phyloP scores from a whole-genome alignment of 2,888 invertebrate genomes.

The Phrixothrix hirtus region DNA sequence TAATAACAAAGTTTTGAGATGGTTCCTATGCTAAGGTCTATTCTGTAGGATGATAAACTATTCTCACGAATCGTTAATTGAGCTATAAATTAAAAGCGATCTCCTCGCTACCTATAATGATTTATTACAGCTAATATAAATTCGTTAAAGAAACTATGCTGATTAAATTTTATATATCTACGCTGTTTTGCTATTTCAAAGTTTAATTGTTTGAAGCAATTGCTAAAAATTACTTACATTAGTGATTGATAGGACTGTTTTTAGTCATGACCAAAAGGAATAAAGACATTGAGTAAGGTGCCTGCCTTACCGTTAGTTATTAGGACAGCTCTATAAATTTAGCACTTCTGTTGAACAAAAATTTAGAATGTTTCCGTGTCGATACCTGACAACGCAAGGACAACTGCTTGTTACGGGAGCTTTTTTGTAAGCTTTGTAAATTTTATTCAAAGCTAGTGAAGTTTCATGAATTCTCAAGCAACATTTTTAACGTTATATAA shows the following conservation, averaged over 20 bases:
- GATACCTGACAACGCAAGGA: slow-evolving; percentile 33
- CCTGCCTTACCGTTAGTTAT: slow-evolving; percentile 44
- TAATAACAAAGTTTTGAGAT: slow-evolving; percentile 17
- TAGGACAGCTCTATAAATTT: slow-evolving; percentile 44
- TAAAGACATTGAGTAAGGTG: slow-evolving; percentile 28
- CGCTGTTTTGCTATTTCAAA: too few relatives aligned
- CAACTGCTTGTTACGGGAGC: slow-evolving; percentile 22
- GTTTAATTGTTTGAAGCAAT: neutral
- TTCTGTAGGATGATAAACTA: slow-evolving; percentile 32
- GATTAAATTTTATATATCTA: too few relatives aligned
- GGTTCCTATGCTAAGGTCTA: slow-evolving; percentile 22
- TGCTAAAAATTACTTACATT: too few relatives aligned
- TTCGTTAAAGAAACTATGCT: slow-evolving; percentile 28
- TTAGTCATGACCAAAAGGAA: slow-evolving; percentile 16
- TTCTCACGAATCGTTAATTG: slow-evolving; percentile 41
- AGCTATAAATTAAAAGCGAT: slow-evolving; percentile 37
- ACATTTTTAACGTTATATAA: too few relatives aligned
- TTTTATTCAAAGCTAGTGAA: too few relatives aligned
- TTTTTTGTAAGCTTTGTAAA: too few relatives aligned
- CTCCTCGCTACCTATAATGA: slow-evolving; percentile 34
- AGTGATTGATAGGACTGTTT: slow-evolving; percentile 18
- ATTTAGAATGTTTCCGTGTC: slow-evolving; percentile 35
- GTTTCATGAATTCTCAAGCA: neutral
- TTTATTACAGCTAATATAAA: slow-evolving; percentile 36
- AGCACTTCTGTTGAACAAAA: slow-evolving; percentile 34